Evolutionary conservation across 1,140 invertebrate genomes (phyloP).

Genomic region (Meteorus sp.): DNA sequence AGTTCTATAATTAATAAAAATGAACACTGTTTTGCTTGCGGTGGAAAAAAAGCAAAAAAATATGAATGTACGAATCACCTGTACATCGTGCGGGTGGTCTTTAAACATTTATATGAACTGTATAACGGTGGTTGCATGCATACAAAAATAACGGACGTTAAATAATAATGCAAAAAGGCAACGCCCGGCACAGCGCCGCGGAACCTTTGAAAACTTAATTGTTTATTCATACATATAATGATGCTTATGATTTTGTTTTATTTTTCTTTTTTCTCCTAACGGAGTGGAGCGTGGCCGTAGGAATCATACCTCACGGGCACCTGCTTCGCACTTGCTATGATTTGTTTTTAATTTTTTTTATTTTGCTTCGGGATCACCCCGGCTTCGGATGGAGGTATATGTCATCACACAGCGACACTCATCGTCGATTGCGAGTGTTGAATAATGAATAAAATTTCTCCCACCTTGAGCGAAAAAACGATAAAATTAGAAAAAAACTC

Average conservation of each 20-base stretch:
- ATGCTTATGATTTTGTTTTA: conserved; percentile 34
- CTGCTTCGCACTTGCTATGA: conserved; percentile 44
- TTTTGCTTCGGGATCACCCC: conserved; percentile 33
- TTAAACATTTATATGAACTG: conserved; percentile 27
- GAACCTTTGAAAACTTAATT: conserved; percentile 32
- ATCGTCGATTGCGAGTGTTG: too few relatives aligned
- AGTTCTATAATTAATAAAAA: not conserved
- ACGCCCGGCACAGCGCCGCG: conserved; percentile 42
- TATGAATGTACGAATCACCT: conserved; percentile 31
- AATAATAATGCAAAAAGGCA: conserved; percentile 25
- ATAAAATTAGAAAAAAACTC: not conserved
- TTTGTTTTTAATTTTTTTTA: conserved; percentile 38
- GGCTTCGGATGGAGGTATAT: conserved; percentile 20
- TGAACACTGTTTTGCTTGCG: not conserved
- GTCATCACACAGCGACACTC: not conserved
- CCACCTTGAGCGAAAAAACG: too few relatives aligned
- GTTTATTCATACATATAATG: conserved; percentile 38
- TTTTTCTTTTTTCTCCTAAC: conserved; percentile 37
- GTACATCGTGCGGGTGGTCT: conserved; percentile 21
- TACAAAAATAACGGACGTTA: conserved; percentile 37
- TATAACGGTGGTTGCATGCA: conserved; percentile 42
- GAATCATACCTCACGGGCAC: conserved; percentile 46
- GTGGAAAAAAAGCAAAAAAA: conserved; percentile 9
- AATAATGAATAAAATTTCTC: not conserved
- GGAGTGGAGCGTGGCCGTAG: conserved; percentile 43